A percentile compares a stretch with the other conserved stretches of the same genome.
These are phyloP conservation scores for Smittia aterrima DNA, from an alignment of 2,888 invertebrate genomes.

Conservation along the genomic window DNA sequence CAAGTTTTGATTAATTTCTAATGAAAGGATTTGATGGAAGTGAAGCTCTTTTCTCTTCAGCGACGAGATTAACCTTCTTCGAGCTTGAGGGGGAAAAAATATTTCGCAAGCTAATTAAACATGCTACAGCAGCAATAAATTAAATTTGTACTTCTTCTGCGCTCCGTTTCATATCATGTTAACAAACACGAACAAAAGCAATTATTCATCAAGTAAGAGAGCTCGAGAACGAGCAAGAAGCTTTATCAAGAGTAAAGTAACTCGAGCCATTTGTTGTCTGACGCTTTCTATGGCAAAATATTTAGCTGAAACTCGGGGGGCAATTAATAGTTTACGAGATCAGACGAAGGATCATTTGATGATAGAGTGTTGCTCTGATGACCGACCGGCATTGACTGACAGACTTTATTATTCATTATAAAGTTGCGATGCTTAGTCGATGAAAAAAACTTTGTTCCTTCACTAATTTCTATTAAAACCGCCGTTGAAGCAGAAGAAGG, in stretches of 20 bases:
- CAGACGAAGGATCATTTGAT: neutral
- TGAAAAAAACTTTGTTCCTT: too few species aligned
- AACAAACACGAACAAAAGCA: constrained; percentile 3
- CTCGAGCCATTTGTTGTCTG: neutral
- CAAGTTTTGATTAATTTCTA: too few species aligned
- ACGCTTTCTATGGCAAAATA: neutral
- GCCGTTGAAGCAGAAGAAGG: too few species aligned
- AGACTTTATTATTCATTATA: too few species aligned
- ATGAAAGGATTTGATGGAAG: too few species aligned
- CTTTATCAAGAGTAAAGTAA: neutral
- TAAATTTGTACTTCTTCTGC: neutral
- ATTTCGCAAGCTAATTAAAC: neutral
- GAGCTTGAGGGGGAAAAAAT: neutral
- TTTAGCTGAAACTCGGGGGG: neutral
- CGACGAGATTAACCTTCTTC: too few species aligned
- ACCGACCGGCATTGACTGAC: too few species aligned
- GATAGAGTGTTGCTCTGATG: neutral
- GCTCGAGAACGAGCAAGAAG: neutral
- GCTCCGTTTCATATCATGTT: neutral
- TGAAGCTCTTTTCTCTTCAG: too few species aligned
- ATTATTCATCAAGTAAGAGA: constrained; percentile 3
- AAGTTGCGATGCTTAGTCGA: too few species aligned
- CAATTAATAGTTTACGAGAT: neutral
- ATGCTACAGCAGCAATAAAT: neutral
- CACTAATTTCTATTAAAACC: too few species aligned